These are phyloP conservation scores for Corydoras sp. DNA, from an alignment of 2,113 vertebrate genomes.

Conservation along the genomic window DNA sequence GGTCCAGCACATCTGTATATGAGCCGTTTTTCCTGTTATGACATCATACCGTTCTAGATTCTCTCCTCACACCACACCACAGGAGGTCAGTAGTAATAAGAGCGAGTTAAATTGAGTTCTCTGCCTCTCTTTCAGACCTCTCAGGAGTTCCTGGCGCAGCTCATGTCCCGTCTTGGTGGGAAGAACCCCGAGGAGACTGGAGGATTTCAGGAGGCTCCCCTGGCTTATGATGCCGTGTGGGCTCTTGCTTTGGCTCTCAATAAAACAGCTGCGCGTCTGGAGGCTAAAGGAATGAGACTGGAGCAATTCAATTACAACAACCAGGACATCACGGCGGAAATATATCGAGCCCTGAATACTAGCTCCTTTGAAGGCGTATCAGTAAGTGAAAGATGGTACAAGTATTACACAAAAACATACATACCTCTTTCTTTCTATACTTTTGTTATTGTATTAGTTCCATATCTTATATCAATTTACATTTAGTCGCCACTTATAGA, in stretches of 20 bases:
- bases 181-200: conserved; percentile 88
- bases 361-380: conserved; percentile 86
- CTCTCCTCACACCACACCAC: too few species aligned
- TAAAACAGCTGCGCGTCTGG: conserved; percentile 81
- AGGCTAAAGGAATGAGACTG: conserved; percentile 72
- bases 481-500: too few species aligned
- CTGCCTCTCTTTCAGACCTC: conserved; percentile 71
- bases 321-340: conserved; percentile 86
- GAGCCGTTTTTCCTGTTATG: too few species aligned
- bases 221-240: conserved; percentile 93
- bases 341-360: conserved; percentile 92
- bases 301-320: conserved; percentile 98
- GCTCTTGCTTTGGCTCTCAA: conserved; percentile 89
- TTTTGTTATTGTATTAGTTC: too few species aligned
- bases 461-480: too few species aligned
- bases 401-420: background rate
- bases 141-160: conserved; percentile 83
- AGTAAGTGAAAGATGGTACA: conserved; percentile 1
- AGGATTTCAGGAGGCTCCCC: conserved; percentile 87
- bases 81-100: too few species aligned
- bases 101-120: background rate
- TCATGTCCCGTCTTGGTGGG: conserved; percentile 81
- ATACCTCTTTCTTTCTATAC: too few species aligned
- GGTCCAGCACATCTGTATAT: too few species aligned
- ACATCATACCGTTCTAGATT: too few species aligned